Evolutionary conservation across 2,888 invertebrate genomes (phyloP), one percentile per base, ranked within the genome.

Genomic region (Cerastis leucographa): DNA sequence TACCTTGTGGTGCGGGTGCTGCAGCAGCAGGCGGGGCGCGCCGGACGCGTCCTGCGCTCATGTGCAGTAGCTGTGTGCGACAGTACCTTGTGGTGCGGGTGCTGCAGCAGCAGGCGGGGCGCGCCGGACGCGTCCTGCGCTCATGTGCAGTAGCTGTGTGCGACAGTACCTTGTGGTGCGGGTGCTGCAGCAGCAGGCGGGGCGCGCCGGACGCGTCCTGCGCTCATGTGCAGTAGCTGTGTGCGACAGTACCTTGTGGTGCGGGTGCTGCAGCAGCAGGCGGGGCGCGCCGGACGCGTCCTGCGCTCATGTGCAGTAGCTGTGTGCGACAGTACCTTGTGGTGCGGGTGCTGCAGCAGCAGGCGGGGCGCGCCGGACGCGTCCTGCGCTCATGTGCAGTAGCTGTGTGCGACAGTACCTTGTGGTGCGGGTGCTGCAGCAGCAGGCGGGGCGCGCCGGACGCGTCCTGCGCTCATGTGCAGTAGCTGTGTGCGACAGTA

Each of bases 11-110:
- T 73, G 54, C 54, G 80, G 56, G 25, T 72, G 71, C 69, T 68
- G 79, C 69, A 59, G 59, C 56, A 51, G 66, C 35, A 35, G 78
- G 2, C 84, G 3, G 97, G 92, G 92, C 1, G 97, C 93, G 83
- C 97, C 97, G 89, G 97, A 12, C 11, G 97, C 49, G 1, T 51
- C 51, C 51, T 51, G 51, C 51, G 98, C 42, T 98, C 98, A 98
- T 98, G 90, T 49, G 66, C 68, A 51, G 54, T 64, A 40, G 64
- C 67, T 67, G 71, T 40, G 68, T 40, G 95, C 91, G 81, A 71
- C 71, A 46, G 61, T 79, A 40, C 74, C 68, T 71, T 71, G 54
- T 75, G 90, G 40, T 81, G 84, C 95, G 96, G 14, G 17, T 77
- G 95, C 90, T 83, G 90, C 90, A 97, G 86, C 91, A 94, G 97